A percentile compares a stretch with the other conserved stretches of the same genome.
Conservation (phyloP, 1,140 invertebrate species). For the Scaptomyza pallida region DNA sequence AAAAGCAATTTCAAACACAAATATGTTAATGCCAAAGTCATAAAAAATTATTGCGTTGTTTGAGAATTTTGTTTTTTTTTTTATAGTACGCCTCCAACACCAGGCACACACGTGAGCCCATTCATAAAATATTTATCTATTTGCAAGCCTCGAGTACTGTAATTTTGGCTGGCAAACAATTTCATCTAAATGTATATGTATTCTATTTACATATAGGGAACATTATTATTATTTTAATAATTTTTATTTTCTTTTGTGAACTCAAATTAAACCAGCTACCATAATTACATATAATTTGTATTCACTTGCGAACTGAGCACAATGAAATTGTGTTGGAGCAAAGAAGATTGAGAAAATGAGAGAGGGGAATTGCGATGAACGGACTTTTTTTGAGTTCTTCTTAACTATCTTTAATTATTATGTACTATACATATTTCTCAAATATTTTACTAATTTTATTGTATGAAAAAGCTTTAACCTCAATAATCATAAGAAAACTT, state of each 20-base stretch:
- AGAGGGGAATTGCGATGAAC: not conserved
- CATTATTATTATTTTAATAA: slow-evolving; percentile 15
- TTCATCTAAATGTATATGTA: slow-evolving; percentile 3
- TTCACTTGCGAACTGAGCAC: slow-evolving; percentile 52
- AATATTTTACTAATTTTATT: not conserved
- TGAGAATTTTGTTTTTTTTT: not conserved
- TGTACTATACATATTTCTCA: too few species aligned
- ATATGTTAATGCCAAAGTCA: too few species aligned
- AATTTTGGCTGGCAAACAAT: slow-evolving; percentile 6
- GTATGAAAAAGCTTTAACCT: too few species aligned
- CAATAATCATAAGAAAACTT: too few species aligned
- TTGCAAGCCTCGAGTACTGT: slow-evolving; percentile 8
- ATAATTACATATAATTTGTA: slow-evolving; percentile 69
- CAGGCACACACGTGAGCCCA: slow-evolving; percentile 23
- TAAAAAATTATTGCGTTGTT: too few species aligned
- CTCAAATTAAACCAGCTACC: slow-evolving; percentile 31
- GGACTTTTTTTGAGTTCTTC: slow-evolving; percentile 8
- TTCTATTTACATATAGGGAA: slow-evolving; percentile 7
- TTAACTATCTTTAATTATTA: not conserved
- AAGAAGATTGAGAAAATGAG: too few species aligned
- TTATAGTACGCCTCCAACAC: not conserved
- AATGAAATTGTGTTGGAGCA: slow-evolving; percentile 20
- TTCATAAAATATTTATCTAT: slow-evolving; percentile 36
- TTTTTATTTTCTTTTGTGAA: slow-evolving; percentile 21
- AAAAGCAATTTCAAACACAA: too few species aligned